Percentiles rank a stretch among this genome's conserved stretches.
phyloP scores from a whole-genome alignment of 2,888 invertebrate species.

The Dasypogon diadema region DNA sequence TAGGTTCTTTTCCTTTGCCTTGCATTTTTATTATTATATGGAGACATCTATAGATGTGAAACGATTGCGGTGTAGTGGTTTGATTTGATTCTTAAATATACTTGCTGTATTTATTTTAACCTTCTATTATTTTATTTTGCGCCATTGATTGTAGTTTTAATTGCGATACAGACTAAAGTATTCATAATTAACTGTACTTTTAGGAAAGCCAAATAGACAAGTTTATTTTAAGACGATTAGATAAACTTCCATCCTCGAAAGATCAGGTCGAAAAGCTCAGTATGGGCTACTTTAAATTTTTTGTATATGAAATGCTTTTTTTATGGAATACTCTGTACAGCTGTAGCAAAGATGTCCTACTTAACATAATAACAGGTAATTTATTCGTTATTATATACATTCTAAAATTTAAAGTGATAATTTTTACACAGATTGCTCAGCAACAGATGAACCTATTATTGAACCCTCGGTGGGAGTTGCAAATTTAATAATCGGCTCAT shows the following conservation, averaged over 20 bases:
- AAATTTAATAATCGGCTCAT: conserved; percentile 71
- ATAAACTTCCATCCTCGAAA: conserved; percentile 60
- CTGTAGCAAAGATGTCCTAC: conserved; percentile 68
- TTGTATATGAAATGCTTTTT: conserved; percentile 76
- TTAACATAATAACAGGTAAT: conserved; percentile 68
- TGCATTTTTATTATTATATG: too few species aligned
- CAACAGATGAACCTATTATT: conserved; percentile 57
- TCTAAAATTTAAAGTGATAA: background rate
- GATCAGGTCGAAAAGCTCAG: conserved; percentile 59
- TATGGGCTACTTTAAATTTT: conserved; percentile 71
- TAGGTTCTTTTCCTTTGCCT: too few species aligned
- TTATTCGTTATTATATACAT: conserved; percentile 2
- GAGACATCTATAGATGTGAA: too few species aligned
- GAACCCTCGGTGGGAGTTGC: conserved; percentile 73
- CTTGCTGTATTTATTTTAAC: too few species aligned
- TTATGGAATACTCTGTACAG: conserved; percentile 77
- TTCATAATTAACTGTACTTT: conserved; percentile 30
- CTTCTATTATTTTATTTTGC: too few species aligned
- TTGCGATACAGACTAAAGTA: too few species aligned
- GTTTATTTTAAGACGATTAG: conserved; percentile 66
- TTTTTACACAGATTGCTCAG: conserved; percentile 25
- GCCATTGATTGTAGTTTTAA: too few species aligned
- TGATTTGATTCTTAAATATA: too few species aligned
- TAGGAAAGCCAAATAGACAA: conserved; percentile 67
- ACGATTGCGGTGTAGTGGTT: too few species aligned